Percentiles rank a stretch among this genome's conserved stretches.
phyloP scores from a whole-genome alignment of 2,113 vertebrate species.

The Alligator sinensis region DNA sequence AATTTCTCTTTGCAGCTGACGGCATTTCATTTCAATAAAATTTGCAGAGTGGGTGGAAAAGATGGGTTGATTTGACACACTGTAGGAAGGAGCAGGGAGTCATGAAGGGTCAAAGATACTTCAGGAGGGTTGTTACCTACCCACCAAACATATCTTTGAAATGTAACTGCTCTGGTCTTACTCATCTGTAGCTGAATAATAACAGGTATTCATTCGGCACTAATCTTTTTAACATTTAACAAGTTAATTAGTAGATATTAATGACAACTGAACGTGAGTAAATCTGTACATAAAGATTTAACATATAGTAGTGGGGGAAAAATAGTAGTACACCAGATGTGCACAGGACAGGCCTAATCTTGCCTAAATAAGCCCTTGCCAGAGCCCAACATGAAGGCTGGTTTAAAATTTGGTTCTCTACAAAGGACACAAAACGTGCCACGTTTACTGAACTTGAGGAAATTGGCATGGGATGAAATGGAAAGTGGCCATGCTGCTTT shows the following conservation, averaged over 20 bases:
- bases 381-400: neutral
- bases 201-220: neutral
- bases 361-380: neutral
- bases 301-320: constrained; percentile 10
- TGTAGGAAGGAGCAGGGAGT: neutral
- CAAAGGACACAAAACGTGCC: neutral
- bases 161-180: neutral
- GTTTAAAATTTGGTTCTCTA: constrained; percentile 18
- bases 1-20: neutral
- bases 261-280: constrained; percentile 6
- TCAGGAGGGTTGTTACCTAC: neutral
- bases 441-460: neutral
- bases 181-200: constrained; percentile 24
- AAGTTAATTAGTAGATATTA: neutral
- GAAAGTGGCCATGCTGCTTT: neutral
- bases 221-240: neutral
- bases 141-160: neutral
- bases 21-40: neutral
- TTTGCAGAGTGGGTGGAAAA: constrained; percentile 12
- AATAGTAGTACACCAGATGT: neutral
- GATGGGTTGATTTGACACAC: neutral
- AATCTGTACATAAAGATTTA: neutral
- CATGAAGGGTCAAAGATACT: constrained; percentile 21
- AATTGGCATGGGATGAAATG: neutral
- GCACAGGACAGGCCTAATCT: neutral